These are phyloP conservation scores for Pseudocheirus occidentalis DNA, from an alignment of 2,797 vertebrate genomes.

Conservation along the genomic window DNA sequence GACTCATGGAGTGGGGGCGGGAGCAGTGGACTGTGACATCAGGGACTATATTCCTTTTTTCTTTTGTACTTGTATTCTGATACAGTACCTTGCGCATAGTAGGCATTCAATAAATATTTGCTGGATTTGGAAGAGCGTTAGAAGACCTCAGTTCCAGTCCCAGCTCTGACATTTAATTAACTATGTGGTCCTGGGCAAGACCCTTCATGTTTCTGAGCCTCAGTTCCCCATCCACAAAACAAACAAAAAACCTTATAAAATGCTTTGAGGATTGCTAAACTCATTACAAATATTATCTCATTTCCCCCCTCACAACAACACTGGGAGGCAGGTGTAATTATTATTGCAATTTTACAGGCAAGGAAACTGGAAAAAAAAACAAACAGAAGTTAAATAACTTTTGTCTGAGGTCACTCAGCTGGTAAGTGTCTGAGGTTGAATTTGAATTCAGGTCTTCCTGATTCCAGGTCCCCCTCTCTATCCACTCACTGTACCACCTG, in stretches of 20 bases:
- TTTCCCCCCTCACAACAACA: neutral
- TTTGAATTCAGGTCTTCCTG: neutral
- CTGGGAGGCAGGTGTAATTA: neutral
- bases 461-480: neutral
- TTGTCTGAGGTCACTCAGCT: neutral
- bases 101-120: neutral
- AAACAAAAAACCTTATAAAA: neutral
- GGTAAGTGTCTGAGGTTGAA: neutral
- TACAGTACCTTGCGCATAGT: neutral
- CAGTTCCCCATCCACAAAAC: neutral
- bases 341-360: neutral
- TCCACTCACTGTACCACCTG: no score
- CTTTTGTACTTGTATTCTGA: neutral
- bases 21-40: neutral
- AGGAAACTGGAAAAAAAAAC: neutral
- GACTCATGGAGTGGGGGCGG: neutral
- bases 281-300: neutral
- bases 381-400: neutral
- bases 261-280: neutral
- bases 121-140: neutral
- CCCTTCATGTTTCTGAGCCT: neutral
- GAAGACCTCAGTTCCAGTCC: neutral
- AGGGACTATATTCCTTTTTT: neutral
- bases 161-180: neutral
- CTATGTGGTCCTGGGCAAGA: neutral